Evolutionary conservation across 2,888 invertebrate species (phyloP).

Genomic region (Drosophila anomelani): DNA sequence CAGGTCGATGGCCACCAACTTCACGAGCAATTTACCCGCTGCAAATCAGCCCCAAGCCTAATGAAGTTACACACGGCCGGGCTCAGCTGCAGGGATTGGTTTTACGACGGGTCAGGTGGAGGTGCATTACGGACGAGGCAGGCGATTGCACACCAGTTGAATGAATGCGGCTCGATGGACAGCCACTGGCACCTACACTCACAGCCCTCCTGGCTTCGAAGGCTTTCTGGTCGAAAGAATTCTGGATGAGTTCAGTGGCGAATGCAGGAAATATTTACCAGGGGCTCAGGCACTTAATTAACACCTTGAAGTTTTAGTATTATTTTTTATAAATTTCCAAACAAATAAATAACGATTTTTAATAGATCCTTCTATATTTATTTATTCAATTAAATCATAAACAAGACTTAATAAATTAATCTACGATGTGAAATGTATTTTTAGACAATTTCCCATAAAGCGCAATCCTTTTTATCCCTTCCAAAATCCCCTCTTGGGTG

Average conservation of each 20-base stretch:
- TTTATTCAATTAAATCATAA: background rate
- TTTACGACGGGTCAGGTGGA: conserved; percentile 10
- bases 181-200: conserved; percentile 9
- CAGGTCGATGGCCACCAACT: conserved; percentile 21
- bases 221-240: conserved; percentile 2
- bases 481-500: background rate
- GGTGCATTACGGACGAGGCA: conserved; percentile 50
- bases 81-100: conserved; percentile 37
- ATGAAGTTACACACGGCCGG: conserved; percentile 51
- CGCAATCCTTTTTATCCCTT: background rate
- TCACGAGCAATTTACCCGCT: conserved; percentile 39
- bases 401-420: background rate
- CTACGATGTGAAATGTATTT: background rate
- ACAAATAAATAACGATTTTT: background rate
- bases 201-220: background rate
- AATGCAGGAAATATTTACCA: background rate
- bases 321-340: background rate
- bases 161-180: conserved; percentile 36
- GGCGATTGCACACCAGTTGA: conserved; percentile 72
- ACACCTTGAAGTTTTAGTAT: background rate
- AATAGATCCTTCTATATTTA: background rate
- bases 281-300: background rate
- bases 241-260: conserved; percentile 8
- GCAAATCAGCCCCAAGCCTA: conserved; percentile 45
- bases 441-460: background rate